Evolutionary conservation across 2,797 vertebrate species (phyloP), one percentile per base, ranked within the genome.

Genomic region (Morus bassanus): DNA sequence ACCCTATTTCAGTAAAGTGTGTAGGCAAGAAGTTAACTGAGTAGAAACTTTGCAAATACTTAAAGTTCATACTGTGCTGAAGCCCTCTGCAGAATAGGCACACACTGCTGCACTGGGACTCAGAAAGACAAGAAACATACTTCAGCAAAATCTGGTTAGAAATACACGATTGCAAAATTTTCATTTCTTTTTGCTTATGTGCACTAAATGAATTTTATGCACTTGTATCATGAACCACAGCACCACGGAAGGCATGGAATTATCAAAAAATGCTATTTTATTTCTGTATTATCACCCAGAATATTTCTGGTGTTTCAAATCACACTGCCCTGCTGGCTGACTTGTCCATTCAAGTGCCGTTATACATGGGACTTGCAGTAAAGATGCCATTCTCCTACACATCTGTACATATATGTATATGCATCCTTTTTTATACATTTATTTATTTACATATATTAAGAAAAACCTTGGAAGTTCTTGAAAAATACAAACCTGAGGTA

Each of bases 181-280:
- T 59, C 0, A 27, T 63, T 53, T 83, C 3, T 24, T 82, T 69
- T 79, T 79, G 41, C 13, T 85, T 68, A 45, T 11, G 2, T 1
- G 2, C 17, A 45, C 9, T n/a, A 53, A 56, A 72, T 60, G 0
- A 82, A 65, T 68, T 85, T 56, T 72, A 60, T 39, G 39, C 8
- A 46, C 9, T 50, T 65, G 50, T 25, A 63, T 60, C 54, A 68
- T 19, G 18, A 92, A 43, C 22, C n/a, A 83, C 24, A 54, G 23
- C 23, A 64, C 37, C 28, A 43, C 6, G 27, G 46, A 70, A 82
- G 28, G 17, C 41, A 56, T 0, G 0, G 16, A 8, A 11, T 85
- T 64, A 74, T 21, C 8, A 51, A 86, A 67, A 67, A 72, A 33
- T 10, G 15, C 15, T 39, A 23, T 18, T 75, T 75, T 76, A 76